Evolutionary conservation across 2,888 invertebrate species (phyloP), one percentile per base, ranked within the genome.

Genomic region (Oconnorella tubifera): DNA sequence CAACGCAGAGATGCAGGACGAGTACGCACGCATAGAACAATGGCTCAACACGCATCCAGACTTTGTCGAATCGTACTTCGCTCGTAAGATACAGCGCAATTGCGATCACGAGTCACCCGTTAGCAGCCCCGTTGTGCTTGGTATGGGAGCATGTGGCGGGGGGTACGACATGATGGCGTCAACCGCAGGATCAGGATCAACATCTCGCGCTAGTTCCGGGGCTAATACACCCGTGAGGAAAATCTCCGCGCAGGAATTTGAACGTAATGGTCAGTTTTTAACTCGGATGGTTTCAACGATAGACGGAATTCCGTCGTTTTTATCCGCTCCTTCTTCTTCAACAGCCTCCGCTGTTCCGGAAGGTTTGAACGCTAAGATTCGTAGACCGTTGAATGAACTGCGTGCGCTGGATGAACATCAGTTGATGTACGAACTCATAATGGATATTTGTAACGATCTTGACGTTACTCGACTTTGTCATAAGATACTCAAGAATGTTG

Each of bases 1-100:
- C n/a, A n/a, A n/a, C n/a, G n/a, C n/a, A n/a, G n/a, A n/a, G n/a
- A n/a, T n/a, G n/a, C n/a, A n/a, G n/a, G 40, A 40, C 10, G 40
- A 40, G 19, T 40, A 19, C 40, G 40, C 19, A 19, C 6, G 40
- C 6, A 19, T 94, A 85, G 94, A 95, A 84, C 89, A 92, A 76
- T 96, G 95, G 95, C 88, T 96, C 74, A 95, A 96, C 84, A 94
- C 94, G 83, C 94, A 96, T 85, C 93, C 91, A 75, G 92, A 93
- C 83, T 96, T 95, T 83, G 90, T 92, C 73, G 90, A 92, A 82
- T 93, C 95, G 83, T 96, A 95, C 84, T 94, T 95, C 78, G 82
- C 72, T 84, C 91, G 94, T 83, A 94, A 94, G 85, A 94, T 92
- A 73, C 91, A 92, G 72, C 87, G 94, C 73, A 91, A 91, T 79